phyloP scores from a whole-genome alignment of 2,888 invertebrate genomes.

The Drosophila gaucha region DNA sequence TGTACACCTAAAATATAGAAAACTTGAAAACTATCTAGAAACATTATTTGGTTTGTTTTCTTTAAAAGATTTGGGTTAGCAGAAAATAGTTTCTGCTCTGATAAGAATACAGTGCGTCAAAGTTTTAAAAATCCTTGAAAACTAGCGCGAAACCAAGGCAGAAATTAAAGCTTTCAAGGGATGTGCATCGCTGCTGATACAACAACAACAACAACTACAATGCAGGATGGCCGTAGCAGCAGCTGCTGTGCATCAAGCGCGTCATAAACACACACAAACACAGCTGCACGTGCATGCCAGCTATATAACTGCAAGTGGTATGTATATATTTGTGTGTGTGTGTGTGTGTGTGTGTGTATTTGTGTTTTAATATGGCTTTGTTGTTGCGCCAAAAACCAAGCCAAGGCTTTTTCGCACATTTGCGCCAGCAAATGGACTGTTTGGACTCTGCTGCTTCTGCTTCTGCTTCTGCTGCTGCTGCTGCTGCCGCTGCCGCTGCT shows the following conservation, averaged over 20 bases:
- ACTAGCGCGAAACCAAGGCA: slow-evolving; percentile 19
- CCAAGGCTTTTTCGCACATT: slow-evolving; percentile 78
- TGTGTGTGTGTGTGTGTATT: slow-evolving; percentile 15
- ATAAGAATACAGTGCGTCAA: slow-evolving; percentile 3
- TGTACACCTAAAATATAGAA: slow-evolving; percentile 10
- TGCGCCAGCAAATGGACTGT: slow-evolving; percentile 63
- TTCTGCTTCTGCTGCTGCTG: slow-evolving; percentile 31
- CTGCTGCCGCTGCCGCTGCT: slow-evolving; percentile 33
- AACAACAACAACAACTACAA: slow-evolving; percentile 27
- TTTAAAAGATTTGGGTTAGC: not conserved
- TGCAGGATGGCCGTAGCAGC: slow-evolving; percentile 22
- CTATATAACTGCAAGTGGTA: slow-evolving; percentile 15
- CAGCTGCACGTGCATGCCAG: slow-evolving; percentile 11
- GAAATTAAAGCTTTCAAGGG: slow-evolving; percentile 40
- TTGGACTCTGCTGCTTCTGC: slow-evolving; percentile 48
- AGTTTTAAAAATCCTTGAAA: slow-evolving; percentile 33
- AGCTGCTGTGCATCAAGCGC: slow-evolving; percentile 64
- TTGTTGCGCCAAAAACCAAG: slow-evolving; percentile 77
- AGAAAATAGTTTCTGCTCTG: not conserved
- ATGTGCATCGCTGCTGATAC: slow-evolving; percentile 26
- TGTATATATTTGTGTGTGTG: slow-evolving; percentile 11
- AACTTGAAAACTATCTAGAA: not conserved
- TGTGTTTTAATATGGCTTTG: slow-evolving; percentile 58
- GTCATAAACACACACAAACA: slow-evolving; percentile 52
- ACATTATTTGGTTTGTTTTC: not conserved